Base-by-base conservation (phyloP, 1,140 invertebrate species). In the Stegodyphus mimosarum region DNA sequence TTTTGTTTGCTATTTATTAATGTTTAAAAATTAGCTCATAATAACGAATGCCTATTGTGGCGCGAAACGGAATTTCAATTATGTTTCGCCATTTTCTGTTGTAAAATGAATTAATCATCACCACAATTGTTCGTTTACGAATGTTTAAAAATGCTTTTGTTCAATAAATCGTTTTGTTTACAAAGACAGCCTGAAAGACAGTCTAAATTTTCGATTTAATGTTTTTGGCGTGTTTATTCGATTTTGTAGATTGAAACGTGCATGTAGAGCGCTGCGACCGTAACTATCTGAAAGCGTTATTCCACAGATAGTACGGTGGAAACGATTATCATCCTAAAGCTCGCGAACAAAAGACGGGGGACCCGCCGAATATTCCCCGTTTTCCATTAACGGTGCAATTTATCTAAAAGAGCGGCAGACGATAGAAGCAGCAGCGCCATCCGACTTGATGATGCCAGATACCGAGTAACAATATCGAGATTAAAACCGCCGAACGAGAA, bases 341-440 rank as follows among this genome's bases (percentile, higher is more conserved):
- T 70, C 10, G 67, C 67, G 6, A 79, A 70, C 77, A 70, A 69
- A 79, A 18, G 67, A 53, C 51, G 11, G 66, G 64, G 51, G 18
- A 49, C 66, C 18, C 69, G 70, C 50, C 33, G 64, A 70, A 69
- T 70, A 33, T 72, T 72, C 60, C 60, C 71, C 50, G 10, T 83
- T 83, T 83, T 83, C 80, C 70, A 74, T 83, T 74, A 83, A 83
- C 70, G 60, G 71, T 55, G 80, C 80, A 63, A 83, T 83, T 83
- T 83, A 83, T 83, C 71, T 73, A 55, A 60, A 60, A 60, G 49
- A 52, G 60, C 33, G 33, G 33, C 33, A 33, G 33, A 33, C 33
- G 50, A 71, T 33, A 11, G 71, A 15, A 66, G 70, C 52, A 81
- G 51, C 55, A 15, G 55, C 55, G 55, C 55, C 66, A 71, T 71